Percentiles rank a stretch among this genome's conserved stretches.
Evolutionary conservation across 2,113 vertebrate species (phyloP).

Genomic region (Notothenia coriiceps): DNA sequence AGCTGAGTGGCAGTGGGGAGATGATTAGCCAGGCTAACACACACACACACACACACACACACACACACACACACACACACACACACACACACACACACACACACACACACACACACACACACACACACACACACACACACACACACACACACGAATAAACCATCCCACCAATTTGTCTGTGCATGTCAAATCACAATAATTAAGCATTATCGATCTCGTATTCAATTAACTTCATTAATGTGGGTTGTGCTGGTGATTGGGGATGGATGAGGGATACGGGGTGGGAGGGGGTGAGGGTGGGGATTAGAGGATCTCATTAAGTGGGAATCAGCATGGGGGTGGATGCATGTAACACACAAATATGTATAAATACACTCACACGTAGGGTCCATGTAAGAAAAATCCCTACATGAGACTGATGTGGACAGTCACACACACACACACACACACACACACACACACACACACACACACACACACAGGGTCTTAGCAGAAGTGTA

Average conservation of each 20-base stretch:
- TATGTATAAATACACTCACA: slow-evolving; percentile 5
- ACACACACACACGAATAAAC: slow-evolving; percentile 80
- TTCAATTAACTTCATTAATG: slow-evolving; percentile 99
- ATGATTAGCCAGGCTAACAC: slow-evolving; percentile 92
- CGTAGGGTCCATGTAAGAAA: neutral
- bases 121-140: no score
- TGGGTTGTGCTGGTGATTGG: slow-evolving; percentile 85
- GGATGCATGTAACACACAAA: slow-evolving; percentile 19
- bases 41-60: neutral
- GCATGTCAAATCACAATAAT: slow-evolving; percentile 99
- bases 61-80: slow-evolving; percentile 31
- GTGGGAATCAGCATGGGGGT: slow-evolving; percentile 35
- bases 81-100: slow-evolving; percentile 42
- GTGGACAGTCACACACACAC: slow-evolving; percentile 21
- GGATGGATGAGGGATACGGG: slow-evolving; percentile 48
- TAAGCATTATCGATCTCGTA: slow-evolving; percentile 99
- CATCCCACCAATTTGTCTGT: slow-evolving; percentile 92
- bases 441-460: slow-evolving; percentile 19
- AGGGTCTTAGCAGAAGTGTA: slow-evolving; percentile 56
- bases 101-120: slow-evolving; percentile 22
- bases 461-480: slow-evolving; percentile 15
- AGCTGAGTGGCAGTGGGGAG: slow-evolving; percentile 94
- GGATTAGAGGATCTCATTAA: slow-evolving; percentile 67
- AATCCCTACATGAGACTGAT: slow-evolving; percentile 3
- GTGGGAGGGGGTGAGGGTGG: slow-evolving; percentile 38